phyloP scores from a whole-genome alignment of 2,113 vertebrate species.

The Syrrhaptes paradoxus region DNA sequence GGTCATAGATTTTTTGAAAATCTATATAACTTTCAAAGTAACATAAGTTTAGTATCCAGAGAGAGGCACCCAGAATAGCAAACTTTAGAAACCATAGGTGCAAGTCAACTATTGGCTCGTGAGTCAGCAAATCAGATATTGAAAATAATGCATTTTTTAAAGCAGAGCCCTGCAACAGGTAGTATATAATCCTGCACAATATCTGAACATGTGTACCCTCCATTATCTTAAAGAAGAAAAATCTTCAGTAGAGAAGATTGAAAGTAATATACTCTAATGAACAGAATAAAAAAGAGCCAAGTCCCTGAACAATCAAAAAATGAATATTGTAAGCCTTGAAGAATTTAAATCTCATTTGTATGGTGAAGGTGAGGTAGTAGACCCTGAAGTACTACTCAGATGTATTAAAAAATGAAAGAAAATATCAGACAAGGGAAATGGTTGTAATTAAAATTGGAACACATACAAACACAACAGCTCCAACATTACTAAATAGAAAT shows the following conservation, averaged over 20 bases:
- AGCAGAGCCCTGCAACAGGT: neutral
- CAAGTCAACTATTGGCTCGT: neutral
- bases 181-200: neutral
- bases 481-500: slow-evolving; percentile 1
- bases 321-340: neutral
- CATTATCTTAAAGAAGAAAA: neutral
- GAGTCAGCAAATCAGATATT: neutral
- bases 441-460: slow-evolving; percentile 51
- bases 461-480: neutral
- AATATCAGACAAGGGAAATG: slow-evolving; percentile 47
- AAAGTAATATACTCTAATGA: neutral
- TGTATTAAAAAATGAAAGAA: slow-evolving; percentile 57
- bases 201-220: neutral
- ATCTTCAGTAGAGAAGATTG: neutral
- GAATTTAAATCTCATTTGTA: neutral
- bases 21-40: neutral
- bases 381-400: slow-evolving; percentile 1
- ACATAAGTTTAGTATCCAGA: neutral
- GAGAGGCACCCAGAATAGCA: neutral
- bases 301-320: neutral
- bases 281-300: neutral
- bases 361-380: neutral
- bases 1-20: neutral
- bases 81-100: neutral
- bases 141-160: neutral